phyloP scores from a whole-genome alignment of 2,888 invertebrate species.

The Drosophila paramelanica region DNA sequence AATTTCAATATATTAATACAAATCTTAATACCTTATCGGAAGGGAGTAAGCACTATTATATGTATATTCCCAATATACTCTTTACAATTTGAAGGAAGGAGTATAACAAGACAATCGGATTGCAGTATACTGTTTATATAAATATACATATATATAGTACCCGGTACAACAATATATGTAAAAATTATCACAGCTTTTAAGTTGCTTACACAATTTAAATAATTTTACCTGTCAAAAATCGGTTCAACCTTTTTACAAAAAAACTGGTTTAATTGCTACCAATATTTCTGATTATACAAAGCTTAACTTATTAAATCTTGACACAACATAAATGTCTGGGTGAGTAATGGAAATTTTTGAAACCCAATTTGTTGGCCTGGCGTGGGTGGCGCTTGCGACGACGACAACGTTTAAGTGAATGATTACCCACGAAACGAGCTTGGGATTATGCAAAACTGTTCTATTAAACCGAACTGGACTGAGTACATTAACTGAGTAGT shows the following conservation, averaged over 20 bases:
- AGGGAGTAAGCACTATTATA: no score
- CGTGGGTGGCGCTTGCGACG: slow-evolving; percentile 36
- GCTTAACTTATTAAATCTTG: neutral
- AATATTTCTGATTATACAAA: neutral
- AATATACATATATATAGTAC: neutral
- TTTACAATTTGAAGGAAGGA: no score
- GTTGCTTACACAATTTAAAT: neutral
- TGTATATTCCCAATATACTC: no score
- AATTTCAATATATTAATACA: no score
- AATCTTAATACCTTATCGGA: no score
- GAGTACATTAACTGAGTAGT: slow-evolving; percentile 44
- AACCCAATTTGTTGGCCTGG: slow-evolving; percentile 37
- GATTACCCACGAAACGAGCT: slow-evolving; percentile 63
- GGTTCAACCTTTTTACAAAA: neutral
- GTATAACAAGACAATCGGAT: neutral
- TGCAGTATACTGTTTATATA: neutral
- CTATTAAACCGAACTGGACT: slow-evolving; percentile 30
- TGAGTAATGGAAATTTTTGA: slow-evolving; percentile 39
- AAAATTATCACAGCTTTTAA: neutral
- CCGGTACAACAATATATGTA: neutral
- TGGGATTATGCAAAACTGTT: slow-evolving; percentile 60
- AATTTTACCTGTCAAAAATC: neutral
- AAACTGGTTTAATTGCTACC: neutral
- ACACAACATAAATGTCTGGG: neutral
- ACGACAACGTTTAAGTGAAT: slow-evolving; percentile 69